phyloP scores from a whole-genome alignment of 37 sponge, comb jelly and placozoan genomes.

The Corticium candelabrum region DNA sequence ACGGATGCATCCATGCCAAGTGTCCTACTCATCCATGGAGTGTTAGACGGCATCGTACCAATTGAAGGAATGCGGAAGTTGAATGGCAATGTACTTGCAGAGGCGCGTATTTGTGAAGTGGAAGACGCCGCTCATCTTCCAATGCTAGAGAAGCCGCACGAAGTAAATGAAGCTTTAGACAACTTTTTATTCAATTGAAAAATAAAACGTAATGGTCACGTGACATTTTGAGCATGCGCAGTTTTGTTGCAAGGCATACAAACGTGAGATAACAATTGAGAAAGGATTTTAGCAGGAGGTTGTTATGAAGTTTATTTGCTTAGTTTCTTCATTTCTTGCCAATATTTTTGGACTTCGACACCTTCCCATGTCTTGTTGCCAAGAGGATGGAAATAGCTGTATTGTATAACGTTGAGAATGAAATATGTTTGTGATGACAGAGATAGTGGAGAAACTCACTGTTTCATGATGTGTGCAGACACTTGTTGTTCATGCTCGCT shows the following conservation, averaged over 20 bases:
- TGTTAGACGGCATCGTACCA: neutral
- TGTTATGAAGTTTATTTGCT: neutral
- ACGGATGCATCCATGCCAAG: neutral
- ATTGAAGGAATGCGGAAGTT: neutral
- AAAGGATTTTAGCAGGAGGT: too few relatives aligned
- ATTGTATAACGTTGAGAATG: neutral
- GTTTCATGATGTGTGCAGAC: slow-evolving; percentile 17
- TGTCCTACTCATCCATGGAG: neutral
- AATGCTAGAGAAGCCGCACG: slow-evolving; percentile 41
- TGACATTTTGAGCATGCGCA: too few relatives aligned
- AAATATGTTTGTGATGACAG: neutral
- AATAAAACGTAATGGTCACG: too few relatives aligned
- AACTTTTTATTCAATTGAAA: slow-evolving; percentile 11
- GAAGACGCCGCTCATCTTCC: slow-evolving; percentile 32
- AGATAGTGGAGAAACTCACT: too few relatives aligned
- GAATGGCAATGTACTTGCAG: neutral
- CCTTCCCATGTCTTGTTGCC: slow-evolving; percentile 44
- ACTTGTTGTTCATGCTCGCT: slow-evolving; percentile 39
- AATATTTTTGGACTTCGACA: slow-evolving; percentile 35
- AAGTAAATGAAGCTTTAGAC: slow-evolving; percentile 12
- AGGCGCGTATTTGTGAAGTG: slow-evolving; percentile 17
- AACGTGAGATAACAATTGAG: too few relatives aligned
- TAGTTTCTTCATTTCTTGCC: slow-evolving; percentile 3
- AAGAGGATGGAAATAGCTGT: slow-evolving; percentile 27
- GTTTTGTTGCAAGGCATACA: too few relatives aligned